A percentile compares a stretch with the other conserved stretches of the same genome.
Conservation (phyloP, 1,140 invertebrate genomes). For the Pseudachorutes palmiensis region DNA sequence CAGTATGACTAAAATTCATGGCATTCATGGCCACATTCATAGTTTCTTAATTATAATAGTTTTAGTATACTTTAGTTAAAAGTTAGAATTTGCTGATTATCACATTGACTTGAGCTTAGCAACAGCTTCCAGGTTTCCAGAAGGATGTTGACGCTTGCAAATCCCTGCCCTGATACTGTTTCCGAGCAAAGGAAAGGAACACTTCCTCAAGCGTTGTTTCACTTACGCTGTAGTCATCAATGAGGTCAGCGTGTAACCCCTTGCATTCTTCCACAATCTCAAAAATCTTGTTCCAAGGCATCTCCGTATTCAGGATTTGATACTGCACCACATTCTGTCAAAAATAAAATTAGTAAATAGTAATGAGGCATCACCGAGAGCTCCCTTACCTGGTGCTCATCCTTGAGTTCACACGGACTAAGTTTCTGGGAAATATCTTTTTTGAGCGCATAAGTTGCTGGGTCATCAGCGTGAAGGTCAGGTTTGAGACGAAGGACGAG, state of each 20-base stretch:
- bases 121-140: not conserved
- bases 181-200: conserved; percentile 42
- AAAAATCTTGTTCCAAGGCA: conserved; percentile 50
- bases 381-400: conserved; percentile 27
- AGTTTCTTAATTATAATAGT: no score
- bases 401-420: conserved; percentile 27
- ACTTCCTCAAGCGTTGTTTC: conserved; percentile 59
- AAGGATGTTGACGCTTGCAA: not conserved
- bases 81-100: not conserved
- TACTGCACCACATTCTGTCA: conserved; percentile 50
- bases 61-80: not conserved
- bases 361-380: not conserved
- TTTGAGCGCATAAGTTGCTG: conserved; percentile 5
- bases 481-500: conserved; percentile 44
- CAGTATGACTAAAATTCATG: no score
- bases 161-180: conserved; percentile 21
- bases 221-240: conserved; percentile 54
- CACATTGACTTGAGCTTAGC: not conserved
- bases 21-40: no score
- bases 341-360: conserved; percentile 10
- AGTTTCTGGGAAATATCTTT: conserved; percentile 2
- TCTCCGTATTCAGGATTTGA: conserved; percentile 43
- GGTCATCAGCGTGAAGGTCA: conserved; percentile 2
- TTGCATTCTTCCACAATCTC: conserved; percentile 48
- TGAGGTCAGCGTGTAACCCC: conserved; percentile 39